phyloP scores from a whole-genome alignment of 2,113 vertebrate species.

The Dolichotis patagonum region DNA sequence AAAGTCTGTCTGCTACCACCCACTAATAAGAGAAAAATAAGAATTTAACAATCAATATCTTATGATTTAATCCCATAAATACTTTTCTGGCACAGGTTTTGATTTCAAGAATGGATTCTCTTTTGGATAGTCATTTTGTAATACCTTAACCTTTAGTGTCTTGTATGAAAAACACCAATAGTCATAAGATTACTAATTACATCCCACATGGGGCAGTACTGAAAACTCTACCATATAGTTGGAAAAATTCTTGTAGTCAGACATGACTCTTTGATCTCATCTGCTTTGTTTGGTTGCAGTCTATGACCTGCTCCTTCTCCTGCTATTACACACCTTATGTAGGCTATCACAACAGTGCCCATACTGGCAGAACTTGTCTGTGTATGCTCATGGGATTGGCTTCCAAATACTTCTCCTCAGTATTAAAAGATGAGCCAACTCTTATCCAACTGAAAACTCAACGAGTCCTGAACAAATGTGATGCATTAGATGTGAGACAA shows the following conservation, averaged over 20 bases:
- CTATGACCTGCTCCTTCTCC: constrained; percentile 7
- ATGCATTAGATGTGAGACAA: not conserved
- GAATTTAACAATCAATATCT: not conserved
- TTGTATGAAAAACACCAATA: not conserved
- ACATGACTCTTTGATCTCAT: not conserved
- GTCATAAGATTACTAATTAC: not conserved
- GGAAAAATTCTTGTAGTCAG: not conserved
- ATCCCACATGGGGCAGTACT: not conserved
- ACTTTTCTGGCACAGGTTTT: not conserved
- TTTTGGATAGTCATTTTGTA: not conserved
- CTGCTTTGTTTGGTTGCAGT: constrained; percentile 3
- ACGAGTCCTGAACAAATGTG: not conserved
- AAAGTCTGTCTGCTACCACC: not conserved
- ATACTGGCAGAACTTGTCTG: constrained; percentile 53
- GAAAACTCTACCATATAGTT: not conserved
- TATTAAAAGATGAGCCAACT: constrained; percentile 15
- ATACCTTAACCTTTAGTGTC: not conserved
- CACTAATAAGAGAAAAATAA: not conserved
- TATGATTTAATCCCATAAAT: not conserved
- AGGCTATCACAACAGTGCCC: constrained; percentile 50
- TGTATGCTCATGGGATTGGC: not conserved
- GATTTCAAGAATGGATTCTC: not conserved
- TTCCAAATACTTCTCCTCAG: constrained; percentile 54
- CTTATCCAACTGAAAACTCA: constrained; percentile 30
- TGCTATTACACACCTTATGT: not conserved